phyloP scores from a whole-genome alignment of 2,797 vertebrate species.

The Rhinogobio ventralis region DNA sequence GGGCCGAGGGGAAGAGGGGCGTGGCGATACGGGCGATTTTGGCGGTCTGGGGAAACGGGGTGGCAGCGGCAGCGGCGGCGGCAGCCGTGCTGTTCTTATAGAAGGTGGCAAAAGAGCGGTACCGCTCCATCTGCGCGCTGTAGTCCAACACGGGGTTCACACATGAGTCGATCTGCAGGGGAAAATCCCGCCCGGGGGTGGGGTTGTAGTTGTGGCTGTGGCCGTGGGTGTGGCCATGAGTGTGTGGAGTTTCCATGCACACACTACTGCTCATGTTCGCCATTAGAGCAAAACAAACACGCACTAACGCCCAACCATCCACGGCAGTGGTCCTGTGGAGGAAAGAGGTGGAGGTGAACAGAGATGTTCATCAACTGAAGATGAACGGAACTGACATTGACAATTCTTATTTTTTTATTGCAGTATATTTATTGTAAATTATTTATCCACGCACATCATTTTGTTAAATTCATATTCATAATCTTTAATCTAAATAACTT shows the following conservation, averaged over 20 bases:
- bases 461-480: neutral
- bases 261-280: conserved; percentile 79
- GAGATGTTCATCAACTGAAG: conserved; percentile 7
- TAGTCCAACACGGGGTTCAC: conserved; percentile 87
- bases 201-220: conserved; percentile 58
- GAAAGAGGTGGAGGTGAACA: conserved; percentile 16
- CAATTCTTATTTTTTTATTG: neutral
- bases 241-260: conserved; percentile 79
- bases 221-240: conserved; percentile 74
- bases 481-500: neutral
- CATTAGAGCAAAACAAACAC: conserved; percentile 70
- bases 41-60: conserved; percentile 85
- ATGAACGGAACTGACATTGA: no score
- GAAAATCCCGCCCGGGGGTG: conserved; percentile 55
- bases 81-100: conserved; percentile 88
- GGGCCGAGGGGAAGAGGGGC: conserved; percentile 87
- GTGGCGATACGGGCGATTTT: conserved; percentile 86
- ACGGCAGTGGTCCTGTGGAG: conserved; percentile 39
- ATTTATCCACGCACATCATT: neutral
- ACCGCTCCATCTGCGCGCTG: conserved; percentile 92
- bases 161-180: conserved; percentile 69
- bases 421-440: neutral
- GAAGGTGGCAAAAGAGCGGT: conserved; percentile 91
- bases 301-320: conserved; percentile 55
- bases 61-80: conserved; percentile 63